phyloP scores from a whole-genome alignment of 2,797 vertebrate genomes.

The Coendou prehensilis region DNA sequence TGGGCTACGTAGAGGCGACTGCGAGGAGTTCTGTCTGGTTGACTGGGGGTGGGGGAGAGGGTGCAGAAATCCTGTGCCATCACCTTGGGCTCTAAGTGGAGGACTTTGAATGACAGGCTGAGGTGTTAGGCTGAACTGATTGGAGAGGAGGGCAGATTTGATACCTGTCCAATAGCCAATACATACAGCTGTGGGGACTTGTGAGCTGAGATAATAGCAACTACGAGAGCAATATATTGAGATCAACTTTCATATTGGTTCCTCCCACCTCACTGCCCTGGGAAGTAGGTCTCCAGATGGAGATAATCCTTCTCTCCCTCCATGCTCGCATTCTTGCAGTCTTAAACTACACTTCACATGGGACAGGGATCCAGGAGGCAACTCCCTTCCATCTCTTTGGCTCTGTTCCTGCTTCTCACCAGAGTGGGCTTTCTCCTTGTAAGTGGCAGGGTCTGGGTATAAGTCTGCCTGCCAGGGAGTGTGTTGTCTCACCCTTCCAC shows the following conservation, averaged over 20 bases:
- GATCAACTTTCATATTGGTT: background rate
- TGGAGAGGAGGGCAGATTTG: background rate
- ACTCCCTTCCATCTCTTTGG: background rate
- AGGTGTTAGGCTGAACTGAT: background rate
- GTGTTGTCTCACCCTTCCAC: background rate
- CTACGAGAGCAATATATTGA: background rate
- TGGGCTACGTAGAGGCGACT: background rate
- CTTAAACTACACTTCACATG: background rate
- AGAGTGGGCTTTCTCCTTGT: background rate
- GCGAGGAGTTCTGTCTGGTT: background rate
- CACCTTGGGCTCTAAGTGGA: background rate
- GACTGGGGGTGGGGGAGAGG: background rate
- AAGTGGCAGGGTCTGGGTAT: background rate
- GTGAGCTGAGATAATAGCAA: background rate
- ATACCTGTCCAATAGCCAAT: background rate
- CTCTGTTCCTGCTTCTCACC: background rate
- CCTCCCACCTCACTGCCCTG: background rate
- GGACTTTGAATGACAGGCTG: background rate
- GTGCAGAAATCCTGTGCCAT: background rate
- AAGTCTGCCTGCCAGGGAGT: background rate
- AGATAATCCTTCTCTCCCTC: background rate
- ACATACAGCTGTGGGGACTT: background rate
- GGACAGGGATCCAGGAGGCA: background rate
- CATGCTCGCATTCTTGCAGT: background rate
- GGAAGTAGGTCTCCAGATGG: background rate